Conservation (phyloP, 1,140 invertebrate species). For the Zophobas atratus region DNA sequence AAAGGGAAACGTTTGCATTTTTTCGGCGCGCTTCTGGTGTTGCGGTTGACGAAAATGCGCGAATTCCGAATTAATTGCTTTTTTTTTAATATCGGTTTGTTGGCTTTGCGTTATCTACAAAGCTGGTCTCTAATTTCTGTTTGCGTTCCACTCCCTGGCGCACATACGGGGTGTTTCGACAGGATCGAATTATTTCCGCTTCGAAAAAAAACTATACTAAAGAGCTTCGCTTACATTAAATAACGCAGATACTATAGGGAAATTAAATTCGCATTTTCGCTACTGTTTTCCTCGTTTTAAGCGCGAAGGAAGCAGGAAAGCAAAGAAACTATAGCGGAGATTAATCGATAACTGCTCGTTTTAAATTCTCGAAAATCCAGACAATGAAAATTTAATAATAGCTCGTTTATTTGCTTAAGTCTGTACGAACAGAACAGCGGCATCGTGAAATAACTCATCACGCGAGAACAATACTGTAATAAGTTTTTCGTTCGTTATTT, state of each 20-base stretch:
- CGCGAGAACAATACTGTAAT: not conserved
- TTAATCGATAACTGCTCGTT: not conserved
- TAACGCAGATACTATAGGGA: too few relatives aligned
- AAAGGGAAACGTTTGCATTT: conserved; percentile 9
- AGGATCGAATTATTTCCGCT: too few relatives aligned
- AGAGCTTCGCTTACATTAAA: too few relatives aligned
- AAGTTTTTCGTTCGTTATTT: not conserved
- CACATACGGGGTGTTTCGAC: too few relatives aligned
- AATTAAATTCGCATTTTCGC: too few relatives aligned
- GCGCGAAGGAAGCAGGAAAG: not conserved
- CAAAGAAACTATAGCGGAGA: not conserved
- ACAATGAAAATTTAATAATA: not conserved
- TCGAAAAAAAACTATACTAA: too few relatives aligned
- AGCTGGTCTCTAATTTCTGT: too few relatives aligned
- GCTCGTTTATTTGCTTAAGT: not conserved
- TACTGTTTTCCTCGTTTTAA: too few relatives aligned
- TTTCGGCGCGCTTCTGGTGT: not conserved
- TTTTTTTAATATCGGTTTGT: not conserved
- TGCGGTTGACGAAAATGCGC: not conserved
- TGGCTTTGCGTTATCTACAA: too few relatives aligned
- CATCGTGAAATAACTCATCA: not conserved
- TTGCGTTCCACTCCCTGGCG: too few relatives aligned
- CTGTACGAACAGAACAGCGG: not conserved
- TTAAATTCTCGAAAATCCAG: not conserved
- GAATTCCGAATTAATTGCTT: not conserved